These are phyloP conservation scores for Keiferia lycopersicella DNA, from an alignment of 2,888 invertebrate genomes.

Conservation along the genomic window DNA sequence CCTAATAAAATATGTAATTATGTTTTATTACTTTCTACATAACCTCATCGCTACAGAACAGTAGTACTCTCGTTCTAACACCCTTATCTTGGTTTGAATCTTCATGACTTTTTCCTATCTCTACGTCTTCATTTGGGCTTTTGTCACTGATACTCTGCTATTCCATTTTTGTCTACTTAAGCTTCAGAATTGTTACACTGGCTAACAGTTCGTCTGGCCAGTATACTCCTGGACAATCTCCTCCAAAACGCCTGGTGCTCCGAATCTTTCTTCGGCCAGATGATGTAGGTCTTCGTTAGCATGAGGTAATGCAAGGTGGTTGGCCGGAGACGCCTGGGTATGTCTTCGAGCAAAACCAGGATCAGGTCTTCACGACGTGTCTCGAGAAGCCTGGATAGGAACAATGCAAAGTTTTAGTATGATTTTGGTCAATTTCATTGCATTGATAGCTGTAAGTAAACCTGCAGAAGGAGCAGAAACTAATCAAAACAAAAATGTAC, in stretches of 20 bases:
- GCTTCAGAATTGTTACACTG: conserved; percentile 58
- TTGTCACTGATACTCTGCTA: too few species aligned
- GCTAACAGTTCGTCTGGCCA: conserved; percentile 51
- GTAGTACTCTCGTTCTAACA: too few species aligned
- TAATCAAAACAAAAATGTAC: too few species aligned
- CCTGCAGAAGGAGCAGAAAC: too few species aligned
- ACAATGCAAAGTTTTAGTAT: background rate
- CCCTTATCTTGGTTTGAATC: too few species aligned
- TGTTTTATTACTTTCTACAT: too few species aligned
- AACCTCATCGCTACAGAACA: too few species aligned
- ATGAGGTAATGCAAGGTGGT: conserved; percentile 85
- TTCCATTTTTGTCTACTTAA: conserved; percentile 32
- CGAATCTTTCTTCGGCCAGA: conserved; percentile 79
- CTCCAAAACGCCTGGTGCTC: conserved; percentile 69
- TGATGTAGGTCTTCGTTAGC: conserved; percentile 85
- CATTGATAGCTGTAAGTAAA: too few species aligned
- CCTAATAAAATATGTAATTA: too few species aligned
- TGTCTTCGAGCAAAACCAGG: conserved; percentile 84
- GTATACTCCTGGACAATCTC: conserved; percentile 62
- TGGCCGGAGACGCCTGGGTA: conserved; percentile 81
- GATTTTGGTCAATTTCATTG: background rate
- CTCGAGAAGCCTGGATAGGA: conserved; percentile 77
- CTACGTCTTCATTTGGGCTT: too few species aligned
- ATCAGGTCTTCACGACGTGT: conserved; percentile 83
- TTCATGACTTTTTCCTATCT: too few species aligned